phyloP scores from a whole-genome alignment of 1,140 invertebrate species.

The Drosophila virilis region DNA sequence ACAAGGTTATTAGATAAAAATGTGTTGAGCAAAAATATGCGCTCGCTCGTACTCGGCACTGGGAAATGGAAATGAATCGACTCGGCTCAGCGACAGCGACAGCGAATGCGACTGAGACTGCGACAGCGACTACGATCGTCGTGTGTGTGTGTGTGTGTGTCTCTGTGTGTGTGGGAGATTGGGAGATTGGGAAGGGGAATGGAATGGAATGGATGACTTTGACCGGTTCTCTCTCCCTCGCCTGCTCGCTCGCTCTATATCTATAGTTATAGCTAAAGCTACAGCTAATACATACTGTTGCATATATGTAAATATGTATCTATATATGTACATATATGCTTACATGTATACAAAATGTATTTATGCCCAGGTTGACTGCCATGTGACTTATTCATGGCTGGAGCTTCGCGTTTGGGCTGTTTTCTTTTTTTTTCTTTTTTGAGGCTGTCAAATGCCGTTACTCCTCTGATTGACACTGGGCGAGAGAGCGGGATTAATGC shows the following conservation, averaged over 20 bases:
- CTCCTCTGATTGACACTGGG: background rate
- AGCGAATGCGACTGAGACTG: background rate
- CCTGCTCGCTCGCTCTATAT: conserved; percentile 4
- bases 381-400: conserved; percentile 40
- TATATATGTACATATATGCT: background rate
- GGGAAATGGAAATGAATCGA: conserved; percentile 46
- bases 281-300: conserved; percentile 25
- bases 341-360: conserved; percentile 11
- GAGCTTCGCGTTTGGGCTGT: conserved; percentile 3
- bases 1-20: conserved; percentile 84
- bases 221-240: conserved; percentile 23
- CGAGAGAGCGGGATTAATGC: conserved; percentile 55
- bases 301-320: background rate
- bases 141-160: background rate
- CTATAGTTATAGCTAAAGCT: conserved; percentile 8
- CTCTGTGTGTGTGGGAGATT: conserved; percentile 4
- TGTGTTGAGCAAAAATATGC: conserved; percentile 61
- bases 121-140: conserved; percentile 27
- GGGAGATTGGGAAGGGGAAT: background rate
- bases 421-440: conserved; percentile 39
- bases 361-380: conserved; percentile 17
- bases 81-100: conserved; percentile 4
- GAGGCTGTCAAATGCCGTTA: conserved; percentile 51
- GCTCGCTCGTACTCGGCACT: conserved; percentile 17
- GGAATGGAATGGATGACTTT: conserved; percentile 25